phyloP scores from a whole-genome alignment of 2,113 vertebrate genomes.

The Dendropsophus ebraccatus region DNA sequence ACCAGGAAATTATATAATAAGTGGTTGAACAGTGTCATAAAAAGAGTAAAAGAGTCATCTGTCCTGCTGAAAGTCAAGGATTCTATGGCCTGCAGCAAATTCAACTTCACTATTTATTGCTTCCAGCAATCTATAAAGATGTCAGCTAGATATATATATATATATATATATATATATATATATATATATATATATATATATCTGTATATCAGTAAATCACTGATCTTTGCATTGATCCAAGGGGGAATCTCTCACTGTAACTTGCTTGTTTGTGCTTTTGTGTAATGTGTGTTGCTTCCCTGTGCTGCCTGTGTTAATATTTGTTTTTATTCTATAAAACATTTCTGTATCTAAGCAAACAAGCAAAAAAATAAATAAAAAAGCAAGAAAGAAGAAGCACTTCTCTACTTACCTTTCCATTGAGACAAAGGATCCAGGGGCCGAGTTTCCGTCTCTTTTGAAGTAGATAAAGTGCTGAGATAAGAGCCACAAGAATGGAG shows the following conservation, averaged over 20 bases:
- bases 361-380: neutral
- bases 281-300: neutral
- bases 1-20: neutral
- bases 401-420: slow-evolving; percentile 18
- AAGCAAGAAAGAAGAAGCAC: neutral
- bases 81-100: neutral
- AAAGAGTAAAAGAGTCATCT: too few relatives aligned
- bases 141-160: neutral
- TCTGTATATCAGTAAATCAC: neutral
- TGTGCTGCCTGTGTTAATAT: neutral
- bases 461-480: slow-evolving; percentile 42
- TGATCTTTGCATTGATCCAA: neutral
- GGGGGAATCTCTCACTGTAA: too few relatives aligned
- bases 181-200: neutral
- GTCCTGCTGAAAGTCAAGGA: neutral
- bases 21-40: neutral
- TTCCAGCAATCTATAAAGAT: neutral
- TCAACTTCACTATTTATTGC: neutral
- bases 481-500: neutral
- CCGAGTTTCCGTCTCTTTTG: neutral
- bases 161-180: too few relatives aligned
- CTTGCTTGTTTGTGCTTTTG: too few relatives aligned
- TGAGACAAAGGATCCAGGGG: neutral
- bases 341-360: neutral
- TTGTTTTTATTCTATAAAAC: neutral